Evolutionary conservation across 2,113 vertebrate genomes (phyloP).

Genomic region (Aegithalos caudatus): DNA sequence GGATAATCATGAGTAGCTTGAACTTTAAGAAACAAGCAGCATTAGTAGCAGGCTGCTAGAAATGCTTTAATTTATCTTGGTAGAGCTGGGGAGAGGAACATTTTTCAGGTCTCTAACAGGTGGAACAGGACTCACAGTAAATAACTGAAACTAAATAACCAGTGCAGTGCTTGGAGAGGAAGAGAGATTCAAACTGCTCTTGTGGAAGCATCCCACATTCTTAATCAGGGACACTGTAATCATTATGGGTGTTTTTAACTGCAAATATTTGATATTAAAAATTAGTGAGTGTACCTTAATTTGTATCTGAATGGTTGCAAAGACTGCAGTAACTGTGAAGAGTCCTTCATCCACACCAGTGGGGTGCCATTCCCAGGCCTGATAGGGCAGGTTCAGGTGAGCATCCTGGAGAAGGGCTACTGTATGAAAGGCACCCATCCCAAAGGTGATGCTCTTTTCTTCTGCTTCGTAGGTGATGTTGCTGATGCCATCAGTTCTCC

Average conservation of each 20-base stretch:
- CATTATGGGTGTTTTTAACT: too few relatives aligned
- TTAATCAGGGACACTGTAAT: background rate
- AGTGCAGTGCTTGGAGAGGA: background rate
- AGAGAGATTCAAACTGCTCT: background rate
- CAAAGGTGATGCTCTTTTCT: background rate
- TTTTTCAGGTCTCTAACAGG: background rate
- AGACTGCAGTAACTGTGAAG: background rate
- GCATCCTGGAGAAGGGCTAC: background rate
- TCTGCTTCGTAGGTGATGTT: background rate
- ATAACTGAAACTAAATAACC: background rate
- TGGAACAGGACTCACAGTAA: background rate
- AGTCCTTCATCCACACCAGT: background rate
- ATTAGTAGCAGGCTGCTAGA: background rate
- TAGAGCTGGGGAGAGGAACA: background rate
- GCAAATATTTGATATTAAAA: too few relatives aligned
- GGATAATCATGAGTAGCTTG: accelerated
- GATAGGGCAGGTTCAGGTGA: background rate
- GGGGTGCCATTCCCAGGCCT: background rate
- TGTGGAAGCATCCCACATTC: background rate
- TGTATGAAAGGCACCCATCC: background rate
- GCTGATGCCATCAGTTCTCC: background rate
- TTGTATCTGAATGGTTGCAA: background rate
- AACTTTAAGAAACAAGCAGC: background rate
- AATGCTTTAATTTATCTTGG: background rate
- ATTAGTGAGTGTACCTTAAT: background rate